phyloP scores from a whole-genome alignment of 2,797 vertebrate genomes.

The Notamacropus eugenii region DNA sequence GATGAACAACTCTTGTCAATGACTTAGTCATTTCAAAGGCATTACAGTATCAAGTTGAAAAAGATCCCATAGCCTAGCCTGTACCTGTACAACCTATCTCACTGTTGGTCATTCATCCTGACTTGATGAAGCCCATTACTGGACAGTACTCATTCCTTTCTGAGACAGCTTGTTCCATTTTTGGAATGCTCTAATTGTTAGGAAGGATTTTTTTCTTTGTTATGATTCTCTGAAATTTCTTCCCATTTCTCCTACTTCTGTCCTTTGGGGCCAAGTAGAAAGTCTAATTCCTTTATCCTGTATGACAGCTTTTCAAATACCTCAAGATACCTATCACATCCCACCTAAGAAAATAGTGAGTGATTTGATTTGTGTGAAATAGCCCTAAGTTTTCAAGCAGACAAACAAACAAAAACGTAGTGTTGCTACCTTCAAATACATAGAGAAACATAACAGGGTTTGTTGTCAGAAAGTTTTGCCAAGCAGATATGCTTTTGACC shows the following conservation, averaged over 20 bases:
- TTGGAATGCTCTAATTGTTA: background rate
- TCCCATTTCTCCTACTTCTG: background rate
- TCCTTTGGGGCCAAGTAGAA: background rate
- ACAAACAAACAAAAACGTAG: background rate
- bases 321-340: background rate
- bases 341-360: background rate
- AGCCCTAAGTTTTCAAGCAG: background rate
- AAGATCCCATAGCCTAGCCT: background rate
- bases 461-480: background rate
- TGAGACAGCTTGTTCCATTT: background rate
- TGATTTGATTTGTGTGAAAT: background rate
- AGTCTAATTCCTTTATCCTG: background rate
- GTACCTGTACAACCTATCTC: background rate
- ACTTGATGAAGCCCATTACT: background rate
- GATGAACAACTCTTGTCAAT: background rate
- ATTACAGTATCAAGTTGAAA: background rate
- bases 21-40: background rate
- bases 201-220: background rate
- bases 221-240: background rate
- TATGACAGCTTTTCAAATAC: background rate
- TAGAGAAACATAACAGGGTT: background rate
- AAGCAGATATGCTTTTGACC: background rate
- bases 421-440: background rate
- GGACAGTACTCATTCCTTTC: background rate
- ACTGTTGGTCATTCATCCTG: background rate